Evolutionary conservation across 2,888 invertebrate genomes (phyloP).

Genomic region (Petrolisthes manimaculis): DNA sequence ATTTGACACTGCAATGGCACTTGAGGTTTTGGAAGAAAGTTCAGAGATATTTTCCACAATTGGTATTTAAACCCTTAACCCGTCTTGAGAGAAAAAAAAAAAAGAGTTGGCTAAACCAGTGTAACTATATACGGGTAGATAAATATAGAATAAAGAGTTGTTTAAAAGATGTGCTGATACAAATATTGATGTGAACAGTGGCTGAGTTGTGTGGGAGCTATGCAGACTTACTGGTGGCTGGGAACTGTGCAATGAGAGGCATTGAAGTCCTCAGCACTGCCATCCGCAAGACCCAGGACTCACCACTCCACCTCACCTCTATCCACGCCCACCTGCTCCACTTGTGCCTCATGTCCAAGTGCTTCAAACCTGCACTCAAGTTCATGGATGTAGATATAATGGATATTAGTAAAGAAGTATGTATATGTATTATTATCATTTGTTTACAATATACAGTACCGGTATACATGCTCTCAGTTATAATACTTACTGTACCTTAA

Average conservation of each 20-base stretch:
- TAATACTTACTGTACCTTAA: no score
- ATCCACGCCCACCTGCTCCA: conserved; percentile 95
- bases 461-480: not conserved
- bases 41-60: no score
- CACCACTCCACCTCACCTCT: conserved; percentile 90
- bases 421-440: conserved; percentile 67
- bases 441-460: conserved; percentile 67
- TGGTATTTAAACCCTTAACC: no score
- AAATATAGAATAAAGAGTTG: no score
- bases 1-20: no score
- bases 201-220: conserved; percentile 91
- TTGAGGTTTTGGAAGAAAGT: no score
- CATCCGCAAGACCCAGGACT: conserved; percentile 81
- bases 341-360: conserved; percentile 89
- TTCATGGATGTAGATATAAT: conserved; percentile 92
- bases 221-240: conserved; percentile 87
- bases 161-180: no score
- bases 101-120: no score
- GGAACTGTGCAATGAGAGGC: conserved; percentile 73
- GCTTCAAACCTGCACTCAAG: conserved; percentile 89
- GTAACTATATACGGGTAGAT: no score
- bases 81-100: no score
- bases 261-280: conserved; percentile 55
- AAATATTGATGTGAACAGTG: conserved; percentile 69
- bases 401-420: conserved; percentile 88